These are phyloP conservation scores for Cinara cedri DNA, from an alignment of 2,888 invertebrate species.

Conservation along the genomic window DNA sequence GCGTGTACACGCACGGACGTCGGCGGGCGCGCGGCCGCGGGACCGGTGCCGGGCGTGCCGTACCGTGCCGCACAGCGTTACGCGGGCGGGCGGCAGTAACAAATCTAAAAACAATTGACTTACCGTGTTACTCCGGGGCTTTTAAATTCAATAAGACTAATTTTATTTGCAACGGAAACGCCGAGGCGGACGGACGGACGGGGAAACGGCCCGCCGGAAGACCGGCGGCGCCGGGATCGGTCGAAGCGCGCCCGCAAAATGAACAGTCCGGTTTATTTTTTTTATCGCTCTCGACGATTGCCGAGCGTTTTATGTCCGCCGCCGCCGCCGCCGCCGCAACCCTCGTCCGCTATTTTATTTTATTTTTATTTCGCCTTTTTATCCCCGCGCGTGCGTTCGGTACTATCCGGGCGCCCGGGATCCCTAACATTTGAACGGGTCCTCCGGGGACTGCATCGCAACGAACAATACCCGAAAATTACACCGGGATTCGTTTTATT, in stretches of 20 bases:
- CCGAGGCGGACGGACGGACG: background rate
- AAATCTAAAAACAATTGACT: constrained; percentile 52
- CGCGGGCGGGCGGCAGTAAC: background rate
- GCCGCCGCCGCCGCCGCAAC: background rate
- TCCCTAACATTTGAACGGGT: constrained; percentile 46
- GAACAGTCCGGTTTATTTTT: constrained; percentile 48
- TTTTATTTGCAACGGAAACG: constrained; percentile 28
- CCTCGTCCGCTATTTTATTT: background rate
- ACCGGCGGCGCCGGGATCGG: background rate
- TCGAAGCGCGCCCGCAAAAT: constrained; percentile 39
- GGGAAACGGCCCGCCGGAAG: background rate
- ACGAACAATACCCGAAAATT: constrained; percentile 55
- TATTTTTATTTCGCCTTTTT: constrained; percentile 26
- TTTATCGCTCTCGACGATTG: constrained; percentile 50
- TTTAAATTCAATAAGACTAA: constrained; percentile 52
- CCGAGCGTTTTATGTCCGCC: constrained; percentile 22
- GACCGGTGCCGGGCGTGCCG: background rate
- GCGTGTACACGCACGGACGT: no score
- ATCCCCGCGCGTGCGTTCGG: constrained; percentile 3
- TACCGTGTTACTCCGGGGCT: constrained; percentile 24
- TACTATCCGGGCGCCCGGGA: no score
- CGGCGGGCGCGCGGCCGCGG: no score
- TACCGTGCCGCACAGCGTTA: no score
- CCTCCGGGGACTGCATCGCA: constrained; percentile 10
- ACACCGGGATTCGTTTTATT: constrained; percentile 56